Base-by-base conservation (phyloP, 2,113 vertebrate genomes). In the Calypte anna region DNA sequence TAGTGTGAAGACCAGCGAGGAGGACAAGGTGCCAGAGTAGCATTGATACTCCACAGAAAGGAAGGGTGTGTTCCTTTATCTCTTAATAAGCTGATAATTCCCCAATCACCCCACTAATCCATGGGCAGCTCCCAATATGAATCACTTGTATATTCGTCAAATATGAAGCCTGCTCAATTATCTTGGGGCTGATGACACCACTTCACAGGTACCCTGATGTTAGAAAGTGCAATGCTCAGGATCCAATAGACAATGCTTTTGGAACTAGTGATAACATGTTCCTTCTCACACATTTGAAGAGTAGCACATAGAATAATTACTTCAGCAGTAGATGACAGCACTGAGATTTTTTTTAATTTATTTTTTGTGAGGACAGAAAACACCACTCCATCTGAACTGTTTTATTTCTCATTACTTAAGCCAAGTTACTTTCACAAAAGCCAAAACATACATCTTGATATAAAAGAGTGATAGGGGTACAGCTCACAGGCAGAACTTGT, bases 191-290 rank as follows among this genome's bases (percentile, higher is more conserved):
- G 30, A 14, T 69, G 68, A 77, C 72, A 53, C n/a, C 51, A 48
- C 48, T 54, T 28, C 3, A 10, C 3, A 6, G 48, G 33, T 31
- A 73, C 22, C 10, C 36, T 51, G 17, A 15, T 4, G 4, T 51
- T 33, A 38, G 16, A 30, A 75, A 61, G 38, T 0, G 0, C 38
- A 72, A 59, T 0, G 3, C 27, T 55, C 7, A 2, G 30, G 23
- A 79, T 64, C 80, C 54, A 68, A 61, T 33, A 75, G 31, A 23
- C 5, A 23, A 28, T 0, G 3, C 5, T 73, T 92, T 77, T 27
- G 57, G 40, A 66, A 27, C 8, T 77, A 24, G 51, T 80, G 82
- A 44, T 46, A 83, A 24, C 36, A 64, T 1, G 0, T 30, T 86
- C 28, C 28, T 53, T 31, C 23, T 27, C 53, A 74, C 5, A 9